Conservation (phyloP, 2,797 vertebrate species). For the Lerista edwardsae region DNA sequence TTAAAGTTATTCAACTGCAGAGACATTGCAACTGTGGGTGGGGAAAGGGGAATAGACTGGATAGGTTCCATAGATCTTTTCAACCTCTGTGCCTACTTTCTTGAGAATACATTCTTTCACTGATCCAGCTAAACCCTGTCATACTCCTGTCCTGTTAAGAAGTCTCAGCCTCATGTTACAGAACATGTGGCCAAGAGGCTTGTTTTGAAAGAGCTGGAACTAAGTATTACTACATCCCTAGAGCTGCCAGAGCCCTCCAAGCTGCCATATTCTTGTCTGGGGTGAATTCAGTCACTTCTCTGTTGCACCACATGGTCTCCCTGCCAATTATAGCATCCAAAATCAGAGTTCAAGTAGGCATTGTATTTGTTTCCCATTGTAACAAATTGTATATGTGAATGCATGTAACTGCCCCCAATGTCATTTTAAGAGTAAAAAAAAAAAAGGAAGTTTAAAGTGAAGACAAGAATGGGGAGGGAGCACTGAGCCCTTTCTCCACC, state of each 20-base stretch:
- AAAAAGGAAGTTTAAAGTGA: not conserved
- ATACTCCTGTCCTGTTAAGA: not conserved
- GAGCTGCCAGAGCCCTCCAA: not conserved
- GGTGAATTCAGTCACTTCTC: not conserved
- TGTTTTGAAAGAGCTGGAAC: not conserved
- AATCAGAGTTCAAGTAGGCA: not conserved
- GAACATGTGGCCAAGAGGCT: not conserved
- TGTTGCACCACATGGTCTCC: not conserved
- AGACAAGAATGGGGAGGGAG: not conserved
- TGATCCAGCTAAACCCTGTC: not conserved
- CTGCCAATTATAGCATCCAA: not conserved
- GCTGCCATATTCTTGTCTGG: not conserved
- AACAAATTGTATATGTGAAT: not conserved
- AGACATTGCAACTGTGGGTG: not conserved
- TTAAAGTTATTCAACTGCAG: not conserved
- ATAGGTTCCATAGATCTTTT: not conserved
- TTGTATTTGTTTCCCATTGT: not conserved
- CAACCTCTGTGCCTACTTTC: not conserved
- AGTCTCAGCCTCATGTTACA: not conserved
- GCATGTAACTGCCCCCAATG: not conserved
- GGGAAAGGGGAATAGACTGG: not conserved
- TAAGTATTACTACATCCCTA: not conserved
- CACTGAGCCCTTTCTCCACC: not conserved
- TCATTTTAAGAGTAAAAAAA: too few relatives aligned
- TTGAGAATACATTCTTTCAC: slow-evolving; percentile 2